These are phyloP conservation scores for Petrolisthes manimaculis DNA, from an alignment of 2,888 invertebrate genomes.

Conservation along the genomic window DNA sequence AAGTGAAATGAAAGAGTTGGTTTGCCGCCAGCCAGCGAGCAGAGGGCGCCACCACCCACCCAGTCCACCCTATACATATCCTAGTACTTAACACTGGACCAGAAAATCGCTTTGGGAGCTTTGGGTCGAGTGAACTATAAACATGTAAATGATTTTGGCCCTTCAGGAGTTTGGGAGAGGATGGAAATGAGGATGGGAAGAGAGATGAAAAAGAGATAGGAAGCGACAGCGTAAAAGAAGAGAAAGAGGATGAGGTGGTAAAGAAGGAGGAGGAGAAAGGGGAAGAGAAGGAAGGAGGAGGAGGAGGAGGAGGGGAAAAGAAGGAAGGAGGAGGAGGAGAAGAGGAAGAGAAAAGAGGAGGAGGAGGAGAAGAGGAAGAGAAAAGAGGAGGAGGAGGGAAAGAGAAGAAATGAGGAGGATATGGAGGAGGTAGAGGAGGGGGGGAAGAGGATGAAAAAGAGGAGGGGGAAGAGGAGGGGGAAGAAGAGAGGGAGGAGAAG, in stretches of 20 bases:
- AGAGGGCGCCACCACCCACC: background rate
- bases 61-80: background rate
- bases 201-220: background rate
- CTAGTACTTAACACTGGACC: background rate
- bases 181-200: background rate
- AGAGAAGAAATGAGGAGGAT: background rate
- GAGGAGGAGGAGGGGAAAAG: background rate
- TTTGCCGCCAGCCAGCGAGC: background rate
- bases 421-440: background rate
- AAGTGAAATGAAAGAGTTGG: background rate
- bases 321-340: background rate
- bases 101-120: slow-evolving; percentile 20
- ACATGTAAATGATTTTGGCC: slow-evolving; percentile 25
- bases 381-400: background rate
- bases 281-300: background rate
- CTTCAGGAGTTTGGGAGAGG: background rate
- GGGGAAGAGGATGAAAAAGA: background rate
- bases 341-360: background rate
- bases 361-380: background rate
- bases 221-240: background rate
- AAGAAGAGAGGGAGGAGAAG: background rate
- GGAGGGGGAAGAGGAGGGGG: background rate
- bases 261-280: background rate
- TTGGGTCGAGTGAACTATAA: background rate
- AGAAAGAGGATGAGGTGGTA: background rate